Base-by-base conservation (phyloP, 23 tunicate species). In the Aplidium turbinatum region DNA sequence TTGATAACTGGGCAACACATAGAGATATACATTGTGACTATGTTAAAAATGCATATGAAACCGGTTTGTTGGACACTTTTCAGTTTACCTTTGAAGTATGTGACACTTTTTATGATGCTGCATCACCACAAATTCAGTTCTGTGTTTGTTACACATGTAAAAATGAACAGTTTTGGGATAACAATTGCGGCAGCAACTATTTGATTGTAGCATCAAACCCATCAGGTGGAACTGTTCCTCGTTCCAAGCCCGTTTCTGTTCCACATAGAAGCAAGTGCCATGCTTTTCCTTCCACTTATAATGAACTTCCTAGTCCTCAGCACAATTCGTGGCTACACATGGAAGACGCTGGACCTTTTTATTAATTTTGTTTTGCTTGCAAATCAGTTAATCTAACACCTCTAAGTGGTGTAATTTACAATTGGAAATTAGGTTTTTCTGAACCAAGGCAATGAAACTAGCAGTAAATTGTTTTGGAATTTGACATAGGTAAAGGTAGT, bases 151-250 rank as follows among this genome's bases (percentile, higher is more conserved):
- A 60, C 57, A 50, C 13, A 25, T 75, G 84, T 34, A 54, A 68
- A 34, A 40, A 33, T 4, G 46, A 36, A 5, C 83, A 92, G 33
- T 84, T 64, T 68, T 92, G 98, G 98, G 98, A 92, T 87, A 92
- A 72, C 60, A 85, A 92, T 57, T 47, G 42, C 1, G 92, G 83
- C 1, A 20, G 35, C 38, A 92, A 92, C 68, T 92, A 92, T 62
- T 27, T 46, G 6, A 76, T 88, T 42, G 18, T 70, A 23, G 33
- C 50, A 0, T 9, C 47, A 4, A 36, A 58, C 20, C 22, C 23
- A 13, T 26, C 71, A 45, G 26, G 63, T 20, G 5, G 5, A 9
- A 39, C 45, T 18, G 6, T 56, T 22, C 19, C 38, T n/a, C 31
- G 65, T 18, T 36, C 82, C 45, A 34, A 46, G 48, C 65, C 56